phyloP scores from a whole-genome alignment of 2,888 invertebrate genomes.

The Rhimphoctona megacephalus region DNA sequence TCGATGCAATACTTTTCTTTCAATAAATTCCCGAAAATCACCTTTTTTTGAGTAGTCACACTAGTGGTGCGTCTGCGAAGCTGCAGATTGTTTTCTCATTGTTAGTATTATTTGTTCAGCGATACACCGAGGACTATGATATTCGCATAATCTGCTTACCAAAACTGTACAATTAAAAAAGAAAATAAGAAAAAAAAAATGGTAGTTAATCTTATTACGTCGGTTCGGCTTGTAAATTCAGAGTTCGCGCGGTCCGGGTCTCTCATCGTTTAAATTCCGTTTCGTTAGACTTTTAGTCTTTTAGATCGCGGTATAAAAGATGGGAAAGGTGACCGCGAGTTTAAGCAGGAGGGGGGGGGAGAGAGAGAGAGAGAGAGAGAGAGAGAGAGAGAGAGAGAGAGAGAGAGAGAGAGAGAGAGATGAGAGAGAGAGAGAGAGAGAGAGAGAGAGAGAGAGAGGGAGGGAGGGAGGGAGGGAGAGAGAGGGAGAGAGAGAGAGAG shows the following conservation, averaged over 20 bases:
- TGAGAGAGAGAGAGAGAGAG: no score
- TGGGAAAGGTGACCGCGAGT: slow-evolving; percentile 1
- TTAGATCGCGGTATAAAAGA: slow-evolving; percentile 3
- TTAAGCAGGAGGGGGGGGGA: not conserved
- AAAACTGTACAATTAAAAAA: not conserved
- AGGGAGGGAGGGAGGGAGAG: no score
- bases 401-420: no score
- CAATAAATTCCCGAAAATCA: no score
- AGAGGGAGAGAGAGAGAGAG: no score
- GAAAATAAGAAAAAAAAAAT: not conserved
- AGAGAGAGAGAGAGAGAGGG: no score
- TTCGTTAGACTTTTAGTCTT: not conserved
- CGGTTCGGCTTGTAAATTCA: not conserved
- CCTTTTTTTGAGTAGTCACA: no score
- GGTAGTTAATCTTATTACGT: not conserved
- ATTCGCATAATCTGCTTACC: not conserved
- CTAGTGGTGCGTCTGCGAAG: no score
- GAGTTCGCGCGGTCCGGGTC: slow-evolving; percentile 3
- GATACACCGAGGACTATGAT: not conserved
- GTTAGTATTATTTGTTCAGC: not conserved
- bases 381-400: no score
- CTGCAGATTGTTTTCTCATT: not conserved
- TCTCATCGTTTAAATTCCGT: slow-evolving; percentile 18
- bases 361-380: no score
- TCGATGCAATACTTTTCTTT: no score